Base-by-base conservation (phyloP, 2,113 vertebrate genomes). In the Mixornis gularis region DNA sequence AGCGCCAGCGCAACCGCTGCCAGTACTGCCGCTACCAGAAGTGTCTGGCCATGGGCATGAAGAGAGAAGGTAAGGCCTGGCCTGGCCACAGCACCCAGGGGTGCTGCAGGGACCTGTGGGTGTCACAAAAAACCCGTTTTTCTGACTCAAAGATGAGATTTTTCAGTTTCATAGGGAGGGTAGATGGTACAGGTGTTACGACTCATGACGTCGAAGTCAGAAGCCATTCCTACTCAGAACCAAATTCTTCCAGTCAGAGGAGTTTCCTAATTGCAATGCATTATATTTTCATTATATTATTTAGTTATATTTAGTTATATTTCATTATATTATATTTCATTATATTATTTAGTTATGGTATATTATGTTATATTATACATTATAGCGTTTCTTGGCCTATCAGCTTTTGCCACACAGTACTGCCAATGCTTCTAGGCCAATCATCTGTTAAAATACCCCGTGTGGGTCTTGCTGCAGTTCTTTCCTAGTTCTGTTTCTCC, bases 1-100 rank as follows among this genome's bases (percentile, higher is more conserved):
- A 99, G 96, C 98, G 99, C 41, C 99, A 99, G 98, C 98, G 99
- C 89, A 99, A 99, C 97, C 99, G 99, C 58, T 99, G 99, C 95
- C 99, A 99, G 97, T 99, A 99, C 97, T 99, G 99, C 97, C 99
- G 99, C 95, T 99, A 99, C 95, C 99, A 99, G 98, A 99, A 99
- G 98, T 99, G 99, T 97, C 98, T 99, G 56, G 99, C 99, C 58
- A 99, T 99, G 99, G 99, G 99, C 95, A 99, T 99, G 99, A 99
- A 99, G 97, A 97, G 99, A 97, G 99, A 99, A 99, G 99, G 99
- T 99, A 98, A 98, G 98, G 95, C 96, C 94, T 6, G 10, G 22
- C 69, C 70, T 25, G 66, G 20, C 62, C 66, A 13, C 46, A 3
- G 73, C 92, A 32, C 82, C 87, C 89, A 1, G 0, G 84, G 80